phyloP scores from a whole-genome alignment of 2,797 vertebrate species.

The Chaunax sp. region DNA sequence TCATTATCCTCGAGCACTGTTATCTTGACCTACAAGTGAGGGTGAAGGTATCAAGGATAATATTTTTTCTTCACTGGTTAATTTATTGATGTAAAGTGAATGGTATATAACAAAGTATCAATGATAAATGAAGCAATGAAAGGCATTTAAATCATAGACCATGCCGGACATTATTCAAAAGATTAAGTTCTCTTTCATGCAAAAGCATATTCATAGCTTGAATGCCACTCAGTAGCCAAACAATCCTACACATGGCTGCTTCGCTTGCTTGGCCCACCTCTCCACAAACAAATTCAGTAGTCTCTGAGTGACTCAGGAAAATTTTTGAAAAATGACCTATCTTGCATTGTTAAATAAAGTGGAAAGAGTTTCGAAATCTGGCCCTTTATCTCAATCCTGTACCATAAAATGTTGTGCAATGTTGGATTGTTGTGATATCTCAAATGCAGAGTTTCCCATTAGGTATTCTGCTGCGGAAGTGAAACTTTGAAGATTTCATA shows the following conservation, averaged over 20 bases:
- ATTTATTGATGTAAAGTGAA: not conserved
- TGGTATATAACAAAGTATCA: not conserved
- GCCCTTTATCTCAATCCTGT: no score
- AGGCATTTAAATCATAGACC: not conserved
- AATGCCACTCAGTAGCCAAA: no score
- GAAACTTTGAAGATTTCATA: no score
- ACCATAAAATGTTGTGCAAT: no score
- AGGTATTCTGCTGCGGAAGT: no score
- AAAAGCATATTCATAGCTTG: not conserved
- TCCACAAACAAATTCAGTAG: no score
- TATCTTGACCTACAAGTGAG: conserved; percentile 87
- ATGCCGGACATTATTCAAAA: not conserved
- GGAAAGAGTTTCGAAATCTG: no score
- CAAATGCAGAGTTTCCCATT: not conserved
- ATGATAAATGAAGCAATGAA: not conserved
- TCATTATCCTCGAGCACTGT: conserved; percentile 93
- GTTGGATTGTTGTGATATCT: not conserved
- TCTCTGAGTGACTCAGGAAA: no score
- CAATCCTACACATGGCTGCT: no score
- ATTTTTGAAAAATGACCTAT: no score
- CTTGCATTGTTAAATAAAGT: no score
- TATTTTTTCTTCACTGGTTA: not conserved
- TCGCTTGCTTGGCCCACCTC: no score
- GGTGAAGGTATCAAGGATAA: not conserved
- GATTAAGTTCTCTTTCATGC: not conserved